These are phyloP conservation scores for Drosophila mauritiana DNA, from an alignment of 1,140 invertebrate genomes.

Conservation along the genomic window DNA sequence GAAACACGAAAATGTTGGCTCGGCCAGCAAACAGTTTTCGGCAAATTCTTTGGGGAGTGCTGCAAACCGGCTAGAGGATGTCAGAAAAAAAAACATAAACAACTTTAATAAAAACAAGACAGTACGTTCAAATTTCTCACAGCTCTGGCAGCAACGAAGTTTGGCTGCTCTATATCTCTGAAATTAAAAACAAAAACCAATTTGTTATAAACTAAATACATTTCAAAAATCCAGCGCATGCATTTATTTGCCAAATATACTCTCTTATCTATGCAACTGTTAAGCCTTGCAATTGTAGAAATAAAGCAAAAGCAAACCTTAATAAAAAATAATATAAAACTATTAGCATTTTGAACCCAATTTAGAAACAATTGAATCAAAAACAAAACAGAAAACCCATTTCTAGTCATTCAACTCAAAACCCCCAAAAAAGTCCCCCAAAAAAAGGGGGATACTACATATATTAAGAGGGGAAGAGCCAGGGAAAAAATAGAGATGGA, in stretches of 20 bases:
- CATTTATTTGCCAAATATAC: neutral
- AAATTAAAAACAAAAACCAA: neutral
- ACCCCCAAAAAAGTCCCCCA: neutral
- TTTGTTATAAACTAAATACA: neutral
- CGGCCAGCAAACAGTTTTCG: conserved; percentile 25
- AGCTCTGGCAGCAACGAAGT: neutral
- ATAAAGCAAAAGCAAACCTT: neutral
- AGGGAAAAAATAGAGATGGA: conserved; percentile 1
- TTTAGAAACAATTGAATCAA: neutral
- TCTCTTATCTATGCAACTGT: neutral
- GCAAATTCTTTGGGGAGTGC: conserved; percentile 37
- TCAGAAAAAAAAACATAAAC: neutral
- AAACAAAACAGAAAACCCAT: neutral
- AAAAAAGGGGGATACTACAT: neutral
- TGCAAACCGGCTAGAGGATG: conserved; percentile 1
- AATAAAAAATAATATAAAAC: neutral
- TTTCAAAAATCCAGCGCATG: neutral
- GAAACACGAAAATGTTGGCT: conserved; percentile 22
- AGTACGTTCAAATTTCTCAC: neutral
- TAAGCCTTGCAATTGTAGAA: too few relatives aligned
- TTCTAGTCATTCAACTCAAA: neutral
- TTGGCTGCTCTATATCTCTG: neutral
- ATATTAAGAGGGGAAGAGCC: neutral
- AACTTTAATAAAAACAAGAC: neutral
- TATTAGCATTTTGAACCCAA: too few relatives aligned